phyloP scores from a whole-genome alignment of 35 echinoderm and acorn worm species.

The Chiridota heheva region DNA sequence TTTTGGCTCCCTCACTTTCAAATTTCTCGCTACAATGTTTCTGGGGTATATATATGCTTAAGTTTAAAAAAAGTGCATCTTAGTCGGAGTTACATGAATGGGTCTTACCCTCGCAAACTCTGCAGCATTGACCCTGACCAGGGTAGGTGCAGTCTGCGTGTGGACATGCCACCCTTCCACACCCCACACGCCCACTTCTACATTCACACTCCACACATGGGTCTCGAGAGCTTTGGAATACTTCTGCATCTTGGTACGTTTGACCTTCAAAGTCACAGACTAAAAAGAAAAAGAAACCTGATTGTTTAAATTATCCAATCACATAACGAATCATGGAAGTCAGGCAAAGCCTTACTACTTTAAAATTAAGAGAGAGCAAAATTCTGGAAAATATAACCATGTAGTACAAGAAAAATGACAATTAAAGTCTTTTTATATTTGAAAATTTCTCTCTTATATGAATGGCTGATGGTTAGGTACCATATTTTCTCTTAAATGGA shows the following conservation, averaged over 20 bases:
- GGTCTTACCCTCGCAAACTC: conserved; percentile 37
- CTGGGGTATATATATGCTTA: too few relatives aligned
- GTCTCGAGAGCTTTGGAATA: conserved; percentile 40
- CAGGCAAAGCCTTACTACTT: background rate
- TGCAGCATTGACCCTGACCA: conserved; percentile 41
- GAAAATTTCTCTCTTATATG: background rate
- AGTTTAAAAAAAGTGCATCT: too few relatives aligned
- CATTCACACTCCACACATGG: conserved; percentile 64
- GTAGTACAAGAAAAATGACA: background rate
- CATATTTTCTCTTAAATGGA: too few relatives aligned
- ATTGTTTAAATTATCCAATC: background rate
- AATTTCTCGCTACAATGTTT: too few relatives aligned
- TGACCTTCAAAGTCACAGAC: conserved; percentile 55
- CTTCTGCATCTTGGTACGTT: conserved; percentile 44
- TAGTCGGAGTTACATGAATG: too few relatives aligned
- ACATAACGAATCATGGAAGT: background rate
- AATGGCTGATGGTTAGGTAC: background rate
- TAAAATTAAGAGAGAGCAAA: background rate
- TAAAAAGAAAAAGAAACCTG: background rate
- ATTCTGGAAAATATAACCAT: background rate
- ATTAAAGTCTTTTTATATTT: background rate
- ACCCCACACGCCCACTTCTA: conserved; percentile 43
- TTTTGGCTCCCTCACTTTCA: too few relatives aligned
- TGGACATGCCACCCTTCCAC: conserved; percentile 42
- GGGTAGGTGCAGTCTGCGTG: conserved; percentile 62